phyloP scores from a whole-genome alignment of 2,113 vertebrate species.

The Bubo scandiacus region DNA sequence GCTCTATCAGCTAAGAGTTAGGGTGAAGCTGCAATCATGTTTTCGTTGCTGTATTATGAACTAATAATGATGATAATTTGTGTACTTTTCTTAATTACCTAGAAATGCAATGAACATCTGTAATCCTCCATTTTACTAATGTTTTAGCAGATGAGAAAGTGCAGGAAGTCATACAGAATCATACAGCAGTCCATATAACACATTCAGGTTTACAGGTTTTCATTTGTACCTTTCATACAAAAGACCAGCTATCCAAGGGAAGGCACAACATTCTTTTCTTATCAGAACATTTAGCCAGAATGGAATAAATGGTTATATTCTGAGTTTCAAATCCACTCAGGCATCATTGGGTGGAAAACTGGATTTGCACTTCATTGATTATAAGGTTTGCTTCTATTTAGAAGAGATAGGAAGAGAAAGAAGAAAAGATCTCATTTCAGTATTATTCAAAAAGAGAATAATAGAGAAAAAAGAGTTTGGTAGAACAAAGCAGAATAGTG shows the following conservation, averaged over 20 bases:
- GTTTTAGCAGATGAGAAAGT: not conserved
- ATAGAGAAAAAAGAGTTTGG: not conserved
- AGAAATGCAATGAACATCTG: not conserved
- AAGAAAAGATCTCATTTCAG: slow-evolving; percentile 2
- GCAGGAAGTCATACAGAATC: not conserved
- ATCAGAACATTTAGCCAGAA: not conserved
- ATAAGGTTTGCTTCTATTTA: not conserved
- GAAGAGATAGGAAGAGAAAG: not conserved
- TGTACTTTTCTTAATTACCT: not conserved
- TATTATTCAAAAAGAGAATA: slow-evolving; percentile 6
- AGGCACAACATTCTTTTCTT: not conserved
- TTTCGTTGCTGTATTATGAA: not conserved
- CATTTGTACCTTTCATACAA: not conserved
- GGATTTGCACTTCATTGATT: not conserved
- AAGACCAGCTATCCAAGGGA: not conserved
- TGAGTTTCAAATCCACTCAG: not conserved
- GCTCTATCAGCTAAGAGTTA: not conserved
- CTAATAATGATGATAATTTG: not conserved
- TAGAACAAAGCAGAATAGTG: not conserved
- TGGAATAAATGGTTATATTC: not conserved
- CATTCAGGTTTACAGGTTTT: not conserved
- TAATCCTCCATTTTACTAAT: not conserved
- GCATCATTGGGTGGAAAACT: not conserved
- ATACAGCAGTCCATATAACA: not conserved
- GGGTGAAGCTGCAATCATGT: not conserved